phyloP scores from a whole-genome alignment of 92 coral and sea anemone species.

The Desmophyllum pertusum region DNA sequence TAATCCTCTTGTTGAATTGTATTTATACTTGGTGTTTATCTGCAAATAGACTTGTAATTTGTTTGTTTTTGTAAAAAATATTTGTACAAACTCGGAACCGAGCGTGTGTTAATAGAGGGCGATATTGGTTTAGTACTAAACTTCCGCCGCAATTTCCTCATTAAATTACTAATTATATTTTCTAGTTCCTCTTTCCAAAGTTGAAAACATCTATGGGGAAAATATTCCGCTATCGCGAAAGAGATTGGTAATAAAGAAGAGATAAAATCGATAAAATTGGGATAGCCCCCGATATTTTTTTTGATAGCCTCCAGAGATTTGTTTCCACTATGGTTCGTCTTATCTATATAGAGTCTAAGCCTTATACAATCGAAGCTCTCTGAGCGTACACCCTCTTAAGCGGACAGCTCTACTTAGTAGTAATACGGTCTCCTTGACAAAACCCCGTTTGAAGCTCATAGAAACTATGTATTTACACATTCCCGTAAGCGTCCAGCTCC shows the following conservation, averaged over 20 bases:
- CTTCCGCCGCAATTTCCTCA: constrained; percentile 6
- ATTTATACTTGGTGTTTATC: not conserved
- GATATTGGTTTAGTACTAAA: not conserved
- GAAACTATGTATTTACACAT: too few relatives aligned
- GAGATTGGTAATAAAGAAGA: not conserved
- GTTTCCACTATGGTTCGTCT: too few relatives aligned
- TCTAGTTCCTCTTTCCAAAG: not conserved
- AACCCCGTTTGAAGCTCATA: too few relatives aligned
- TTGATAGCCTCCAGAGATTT: too few relatives aligned
- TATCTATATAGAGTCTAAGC: too few relatives aligned
- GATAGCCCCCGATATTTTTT: too few relatives aligned
- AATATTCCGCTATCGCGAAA: not conserved
- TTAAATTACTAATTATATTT: not conserved
- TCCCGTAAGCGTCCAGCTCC: too few relatives aligned
- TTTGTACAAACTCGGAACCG: not conserved
- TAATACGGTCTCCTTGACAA: too few relatives aligned
- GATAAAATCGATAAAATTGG: too few relatives aligned
- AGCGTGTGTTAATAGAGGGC: constrained; percentile 1
- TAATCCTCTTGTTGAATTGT: not conserved
- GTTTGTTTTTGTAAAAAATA: not conserved
- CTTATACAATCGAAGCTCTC: too few relatives aligned
- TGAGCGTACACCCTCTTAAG: too few relatives aligned
- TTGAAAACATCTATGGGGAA: not conserved
- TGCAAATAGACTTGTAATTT: not conserved
- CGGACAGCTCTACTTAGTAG: too few relatives aligned